Percentiles rank a stretch among this genome's conserved stretches.
phyloP scores from a whole-genome alignment of 2,113 vertebrate genomes.

The Microcebus lehilahytsara region DNA sequence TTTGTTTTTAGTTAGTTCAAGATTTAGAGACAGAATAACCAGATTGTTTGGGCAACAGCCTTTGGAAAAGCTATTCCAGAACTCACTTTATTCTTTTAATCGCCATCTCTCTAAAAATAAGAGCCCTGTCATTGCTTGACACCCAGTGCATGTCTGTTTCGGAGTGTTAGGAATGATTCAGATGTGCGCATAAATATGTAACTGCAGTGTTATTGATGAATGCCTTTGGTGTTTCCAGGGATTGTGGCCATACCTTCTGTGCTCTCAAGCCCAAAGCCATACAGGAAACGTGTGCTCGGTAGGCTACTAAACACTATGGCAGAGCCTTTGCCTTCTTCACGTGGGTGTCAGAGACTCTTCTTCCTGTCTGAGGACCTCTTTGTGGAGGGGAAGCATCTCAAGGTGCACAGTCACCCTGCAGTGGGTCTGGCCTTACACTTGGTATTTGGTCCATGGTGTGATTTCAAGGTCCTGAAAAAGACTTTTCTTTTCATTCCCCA shows the following conservation, averaged over 20 bases:
- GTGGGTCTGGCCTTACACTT: neutral
- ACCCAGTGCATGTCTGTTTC: slow-evolving; percentile 26
- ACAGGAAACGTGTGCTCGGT: neutral
- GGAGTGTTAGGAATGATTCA: slow-evolving; percentile 41
- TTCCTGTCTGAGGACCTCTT: slow-evolving; percentile 15
- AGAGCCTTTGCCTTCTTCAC: neutral
- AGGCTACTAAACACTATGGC: neutral
- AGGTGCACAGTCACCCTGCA: neutral
- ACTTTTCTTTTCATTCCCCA: neutral
- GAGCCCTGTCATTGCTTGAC: slow-evolving; percentile 17
- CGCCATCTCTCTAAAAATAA: neutral
- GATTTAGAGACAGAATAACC: slow-evolving; percentile 33
- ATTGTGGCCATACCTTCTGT: neutral
- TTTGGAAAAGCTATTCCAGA: slow-evolving; percentile 51
- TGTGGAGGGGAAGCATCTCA: neutral
- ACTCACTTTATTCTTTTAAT: slow-evolving; percentile 52
- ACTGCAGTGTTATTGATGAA: neutral
- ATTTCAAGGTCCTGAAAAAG: neutral
- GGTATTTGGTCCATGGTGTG: neutral
- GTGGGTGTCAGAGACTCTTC: slow-evolving; percentile 8
- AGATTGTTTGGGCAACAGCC: slow-evolving; percentile 18
- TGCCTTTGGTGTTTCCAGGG: slow-evolving; percentile 23
- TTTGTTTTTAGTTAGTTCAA: neutral
- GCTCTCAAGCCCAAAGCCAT: slow-evolving; percentile 64
- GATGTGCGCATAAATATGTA: neutral